Percentiles rank a stretch among this genome's conserved stretches.
phyloP scores from a whole-genome alignment of 2,888 invertebrate genomes.

The Philopedon plagiatum region DNA sequence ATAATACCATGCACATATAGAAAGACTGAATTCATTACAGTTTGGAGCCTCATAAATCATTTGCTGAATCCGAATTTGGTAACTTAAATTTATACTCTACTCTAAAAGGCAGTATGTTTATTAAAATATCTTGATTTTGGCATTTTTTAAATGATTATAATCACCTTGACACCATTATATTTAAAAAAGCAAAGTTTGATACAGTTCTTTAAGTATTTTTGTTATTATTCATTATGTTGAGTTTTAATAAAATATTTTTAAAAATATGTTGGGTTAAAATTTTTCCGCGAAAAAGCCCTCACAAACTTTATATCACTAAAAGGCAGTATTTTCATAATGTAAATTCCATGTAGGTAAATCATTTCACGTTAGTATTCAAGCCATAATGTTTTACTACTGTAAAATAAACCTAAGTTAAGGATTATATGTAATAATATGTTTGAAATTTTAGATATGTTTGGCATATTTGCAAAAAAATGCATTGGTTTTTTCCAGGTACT shows the following conservation, averaged over 20 bases:
- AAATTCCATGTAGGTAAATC: too few species aligned
- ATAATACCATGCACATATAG: conserved; percentile 34
- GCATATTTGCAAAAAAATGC: too few species aligned
- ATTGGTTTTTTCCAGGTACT: too few species aligned
- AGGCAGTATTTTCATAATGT: neutral
- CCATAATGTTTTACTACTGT: neutral
- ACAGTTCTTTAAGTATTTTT: too few species aligned
- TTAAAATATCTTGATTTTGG: conserved; percentile 17
- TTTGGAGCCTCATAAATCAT: conserved; percentile 38
- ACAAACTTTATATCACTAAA: neutral
- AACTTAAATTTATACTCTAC: conserved; percentile 2
- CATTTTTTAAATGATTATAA: neutral
- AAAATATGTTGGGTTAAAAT: neutral
- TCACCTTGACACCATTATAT: too few species aligned
- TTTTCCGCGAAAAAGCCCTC: neutral
- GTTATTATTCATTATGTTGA: too few species aligned
- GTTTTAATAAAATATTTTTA: too few species aligned
- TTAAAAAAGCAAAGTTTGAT: too few species aligned
- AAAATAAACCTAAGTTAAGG: too few species aligned
- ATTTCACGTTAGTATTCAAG: neutral
- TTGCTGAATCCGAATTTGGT: conserved; percentile 19
- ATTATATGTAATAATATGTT: too few species aligned
- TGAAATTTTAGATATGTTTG: too few species aligned
- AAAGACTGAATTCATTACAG: conserved; percentile 41
- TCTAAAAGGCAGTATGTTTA: conserved; percentile 8